Evolutionary conservation across 2,888 invertebrate species (phyloP), one percentile per base, ranked within the genome.

Genomic region (Venustoraphidia nigricollis): DNA sequence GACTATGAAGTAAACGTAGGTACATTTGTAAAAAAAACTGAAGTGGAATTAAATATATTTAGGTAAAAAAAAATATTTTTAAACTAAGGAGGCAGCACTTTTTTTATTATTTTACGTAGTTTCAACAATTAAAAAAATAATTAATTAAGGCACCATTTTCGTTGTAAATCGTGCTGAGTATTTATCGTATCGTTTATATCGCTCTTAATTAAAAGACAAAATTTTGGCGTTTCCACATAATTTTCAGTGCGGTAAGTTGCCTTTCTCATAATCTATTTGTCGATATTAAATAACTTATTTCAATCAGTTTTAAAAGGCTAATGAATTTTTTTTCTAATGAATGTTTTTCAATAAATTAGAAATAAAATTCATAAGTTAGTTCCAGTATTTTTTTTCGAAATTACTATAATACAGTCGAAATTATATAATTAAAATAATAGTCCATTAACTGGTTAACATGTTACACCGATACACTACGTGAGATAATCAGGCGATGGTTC

Each of bases 401-500:
- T 27, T 27, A 27, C 27, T 27, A 27, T 27, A 27, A 27, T 27
- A 27, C 27, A 27, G 27, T 27, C 27, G 27, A 39, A 39, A 43
- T 43, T 43, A 11, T 27, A 34, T 43, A 43, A 34, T 13, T 42
- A 42, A 34, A 39, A 27, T 27, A 27, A 27, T 27, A 27, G 27
- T 27, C 27, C 27, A 17, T 27, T 6, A 27, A 27, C 1, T 27
- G 27, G 27, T 27, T 27, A 27, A 27, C 27, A 6, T 27, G 27
- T 27, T 27, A 27, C 27, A 27, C 27, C 27, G 27, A 17, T 17
- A 17, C 27, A 27, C 27, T 67, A 76, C 63, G 76, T 76, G 66
- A 75, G 76, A 72, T 87, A 87, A 69, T 87, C 87, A 52, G 86
- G 86, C 59, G 83, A 82, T 56, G 86, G 87, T 68, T 86, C 85